Percentiles rank a stretch among this genome's conserved stretches.
Evolutionary conservation across 2,113 vertebrate species (phyloP).

Genomic region (Phalacrocorax aristotelis): DNA sequence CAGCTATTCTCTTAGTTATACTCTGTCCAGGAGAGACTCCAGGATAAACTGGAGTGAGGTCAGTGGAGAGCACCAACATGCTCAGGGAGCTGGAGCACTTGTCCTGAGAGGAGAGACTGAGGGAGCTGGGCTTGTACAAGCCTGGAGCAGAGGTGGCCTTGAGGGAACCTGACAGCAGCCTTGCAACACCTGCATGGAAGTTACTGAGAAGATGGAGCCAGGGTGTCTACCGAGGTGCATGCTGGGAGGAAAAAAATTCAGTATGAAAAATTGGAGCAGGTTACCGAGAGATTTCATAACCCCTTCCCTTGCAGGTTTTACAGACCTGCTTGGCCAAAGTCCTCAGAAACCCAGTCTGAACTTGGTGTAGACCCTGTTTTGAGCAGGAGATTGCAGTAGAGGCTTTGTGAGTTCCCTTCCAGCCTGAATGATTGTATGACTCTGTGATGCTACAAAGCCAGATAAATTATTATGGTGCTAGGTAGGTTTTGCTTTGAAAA

Average conservation of each 20-base stretch:
- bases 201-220: background rate
- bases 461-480: background rate
- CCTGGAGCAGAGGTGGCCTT: background rate
- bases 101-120: background rate
- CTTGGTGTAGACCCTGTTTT: background rate
- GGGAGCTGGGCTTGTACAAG: background rate
- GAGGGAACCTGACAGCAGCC: background rate
- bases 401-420: background rate
- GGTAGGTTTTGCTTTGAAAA: background rate
- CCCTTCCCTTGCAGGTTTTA: background rate
- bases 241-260: background rate
- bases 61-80: background rate
- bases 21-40: background rate
- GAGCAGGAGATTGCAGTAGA: background rate
- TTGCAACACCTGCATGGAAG: background rate
- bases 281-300: background rate
- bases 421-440: background rate
- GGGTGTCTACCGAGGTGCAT: background rate
- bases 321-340: background rate
- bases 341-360: background rate
- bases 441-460: background rate
- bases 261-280: background rate
- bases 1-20: background rate
- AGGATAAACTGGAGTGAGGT: background rate
- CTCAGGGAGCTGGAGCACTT: background rate